phyloP scores from a whole-genome alignment of 2,113 vertebrate genomes.

The Sigmodon hispidus region DNA sequence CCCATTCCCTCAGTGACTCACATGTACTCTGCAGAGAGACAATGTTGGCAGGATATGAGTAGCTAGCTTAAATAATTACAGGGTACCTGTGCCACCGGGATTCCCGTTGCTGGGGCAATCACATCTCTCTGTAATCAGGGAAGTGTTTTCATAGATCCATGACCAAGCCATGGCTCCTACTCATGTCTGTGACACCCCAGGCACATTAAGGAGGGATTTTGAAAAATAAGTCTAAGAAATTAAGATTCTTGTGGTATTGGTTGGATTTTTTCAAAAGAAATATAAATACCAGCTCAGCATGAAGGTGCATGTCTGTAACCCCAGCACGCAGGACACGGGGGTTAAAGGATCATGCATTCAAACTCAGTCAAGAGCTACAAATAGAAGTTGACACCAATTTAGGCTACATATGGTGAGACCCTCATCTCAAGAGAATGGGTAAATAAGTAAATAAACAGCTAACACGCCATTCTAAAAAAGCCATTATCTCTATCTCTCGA shows the following conservation, averaged over 20 bases:
- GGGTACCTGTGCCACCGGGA: background rate
- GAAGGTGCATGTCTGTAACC: background rate
- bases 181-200: slow-evolving; percentile 36
- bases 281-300: background rate
- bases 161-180: background rate
- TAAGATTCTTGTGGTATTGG: slow-evolving; percentile 10
- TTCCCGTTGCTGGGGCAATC: background rate
- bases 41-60: slow-evolving; percentile 6
- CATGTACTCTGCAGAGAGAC: background rate
- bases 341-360: background rate
- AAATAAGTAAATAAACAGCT: background rate
- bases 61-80: slow-evolving; percentile 49
- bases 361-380: background rate
- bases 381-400: background rate
- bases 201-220: background rate
- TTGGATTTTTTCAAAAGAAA: slow-evolving; percentile 16
- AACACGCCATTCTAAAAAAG: background rate
- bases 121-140: slow-evolving; percentile 44
- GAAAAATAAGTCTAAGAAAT: slow-evolving; percentile 18
- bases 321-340: background rate
- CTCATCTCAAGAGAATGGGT: background rate
- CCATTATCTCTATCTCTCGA: background rate
- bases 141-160: slow-evolving; percentile 4
- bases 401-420: background rate
- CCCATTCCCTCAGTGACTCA: slow-evolving; percentile 44